Conservation (phyloP, 1,140 invertebrate genomes). For the Maconellicoccus hirsutus region DNA sequence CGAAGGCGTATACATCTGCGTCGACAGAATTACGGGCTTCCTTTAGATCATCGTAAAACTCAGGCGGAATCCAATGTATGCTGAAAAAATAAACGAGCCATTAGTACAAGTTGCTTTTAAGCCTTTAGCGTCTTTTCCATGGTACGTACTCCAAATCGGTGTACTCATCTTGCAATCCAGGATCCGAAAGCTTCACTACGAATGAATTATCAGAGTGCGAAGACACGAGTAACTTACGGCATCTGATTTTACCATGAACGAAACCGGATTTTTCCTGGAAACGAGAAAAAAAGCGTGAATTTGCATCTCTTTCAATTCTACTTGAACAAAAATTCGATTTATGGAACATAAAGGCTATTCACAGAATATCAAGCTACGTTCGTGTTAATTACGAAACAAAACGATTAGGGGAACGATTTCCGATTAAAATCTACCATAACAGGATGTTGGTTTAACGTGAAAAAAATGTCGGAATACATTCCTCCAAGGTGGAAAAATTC, state of each 20-base stretch:
- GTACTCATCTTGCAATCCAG: slow-evolving; percentile 49
- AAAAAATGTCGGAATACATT: too few relatives aligned
- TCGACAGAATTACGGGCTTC: slow-evolving; percentile 47
- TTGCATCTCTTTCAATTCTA: too few relatives aligned
- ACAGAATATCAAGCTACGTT: too few relatives aligned
- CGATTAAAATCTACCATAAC: too few relatives aligned
- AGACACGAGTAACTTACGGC: slow-evolving; percentile 62
- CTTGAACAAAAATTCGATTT: too few relatives aligned
- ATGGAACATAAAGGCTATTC: too few relatives aligned
- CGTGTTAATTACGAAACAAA: too few relatives aligned
- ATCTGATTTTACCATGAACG: slow-evolving; percentile 74
- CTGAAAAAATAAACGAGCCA: slow-evolving; percentile 36
- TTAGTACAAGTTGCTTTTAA: too few relatives aligned
- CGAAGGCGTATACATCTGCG: slow-evolving; percentile 78
- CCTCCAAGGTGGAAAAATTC: too few relatives aligned
- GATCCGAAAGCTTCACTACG: slow-evolving; percentile 65
- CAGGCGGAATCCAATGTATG: slow-evolving; percentile 73
- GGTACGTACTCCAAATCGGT: slow-evolving; percentile 47
- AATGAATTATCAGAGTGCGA: slow-evolving; percentile 52
- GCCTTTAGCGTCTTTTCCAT: too few relatives aligned
- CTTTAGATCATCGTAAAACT: slow-evolving; percentile 56
- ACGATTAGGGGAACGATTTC: too few relatives aligned
- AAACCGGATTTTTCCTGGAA: slow-evolving; percentile 58
- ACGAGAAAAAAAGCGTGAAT: neutral
- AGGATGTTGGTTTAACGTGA: too few relatives aligned